Conservation (phyloP, 2,888 invertebrate species). For the Drosophila prolongata region DNA sequence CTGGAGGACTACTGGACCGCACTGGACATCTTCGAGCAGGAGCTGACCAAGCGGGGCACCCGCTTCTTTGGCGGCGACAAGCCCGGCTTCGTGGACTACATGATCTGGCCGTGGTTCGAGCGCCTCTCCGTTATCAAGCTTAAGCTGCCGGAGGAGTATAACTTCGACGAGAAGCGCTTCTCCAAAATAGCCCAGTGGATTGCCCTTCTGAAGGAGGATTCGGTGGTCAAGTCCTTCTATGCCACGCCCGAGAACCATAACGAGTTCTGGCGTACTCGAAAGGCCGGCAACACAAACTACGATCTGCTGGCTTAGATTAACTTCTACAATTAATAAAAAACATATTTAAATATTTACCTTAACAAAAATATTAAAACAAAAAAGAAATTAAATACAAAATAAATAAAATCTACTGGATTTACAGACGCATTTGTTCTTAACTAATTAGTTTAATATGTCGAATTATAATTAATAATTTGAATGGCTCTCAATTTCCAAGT, state of each 20-base stretch:
- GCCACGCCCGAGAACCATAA: constrained; percentile 89
- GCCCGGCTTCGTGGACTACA: constrained; percentile 92
- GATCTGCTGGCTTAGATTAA: constrained; percentile 53
- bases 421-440: background rate
- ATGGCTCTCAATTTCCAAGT: too few species aligned
- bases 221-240: constrained; percentile 88
- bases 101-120: constrained; percentile 95
- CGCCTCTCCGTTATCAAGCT: constrained; percentile 85
- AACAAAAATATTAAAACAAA: background rate
- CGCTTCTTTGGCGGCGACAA: constrained; percentile 88
- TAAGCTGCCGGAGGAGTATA: constrained; percentile 86
- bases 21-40: constrained; percentile 88
- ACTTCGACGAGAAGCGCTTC: constrained; percentile 56
- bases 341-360: background rate
- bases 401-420: too few species aligned
- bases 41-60: constrained; percentile 87
- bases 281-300: constrained; percentile 87
- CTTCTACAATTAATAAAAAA: background rate
- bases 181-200: constrained; percentile 43
- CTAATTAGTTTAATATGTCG: too few species aligned
- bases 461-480: too few species aligned
- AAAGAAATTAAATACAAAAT: background rate
- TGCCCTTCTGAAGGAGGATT: constrained; percentile 87
- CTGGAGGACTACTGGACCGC: constrained; percentile 78
- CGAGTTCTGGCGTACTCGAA: constrained; percentile 88